Base-by-base conservation (phyloP, 2,888 invertebrate genomes). In the Epiblema foenella region DNA sequence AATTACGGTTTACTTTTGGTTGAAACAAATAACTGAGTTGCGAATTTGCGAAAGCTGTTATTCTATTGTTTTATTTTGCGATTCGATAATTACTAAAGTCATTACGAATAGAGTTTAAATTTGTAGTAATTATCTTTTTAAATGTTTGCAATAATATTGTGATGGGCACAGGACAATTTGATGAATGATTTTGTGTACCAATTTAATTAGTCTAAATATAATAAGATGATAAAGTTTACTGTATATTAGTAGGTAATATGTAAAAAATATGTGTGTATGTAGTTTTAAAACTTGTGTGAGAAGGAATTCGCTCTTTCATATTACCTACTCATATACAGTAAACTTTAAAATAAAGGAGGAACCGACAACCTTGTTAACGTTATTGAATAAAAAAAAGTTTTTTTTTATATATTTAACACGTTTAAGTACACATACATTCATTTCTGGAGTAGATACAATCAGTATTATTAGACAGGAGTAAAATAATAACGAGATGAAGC, bases 181-280 rank as follows among this genome's bases (percentile, higher is more conserved):
- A 62, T 69, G 20, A 69, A 69, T 69, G 52, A 60, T 52, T 52
- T 46, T 33, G 68, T 46, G 5, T 18, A 58, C 20, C 0, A 20
- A 33, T 57, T 42, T 42, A 42, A 15, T 12, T 42, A 15, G 15
- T 42, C 15, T 18, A 59, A 59, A 20, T 39, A 42, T 42, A 15
- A 20, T 20, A 24, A 39, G 15, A 59, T 15, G 15, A 20, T 39
- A 59, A 39, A 58, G 18, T 20, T 17, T 15, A 5, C 42, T 42
- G 15, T 5, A 33, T 15, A 15, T 42, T 15, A 12, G 42, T n/a
- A n/a, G n/a, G n/a, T n/a, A n/a, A n/a, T n/a, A n/a, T n/a, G n/a
- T n/a, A n/a, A n/a, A n/a, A n/a, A n/a, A n/a, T n/a, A n/a, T n/a
- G n/a, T n/a, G n/a, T n/a, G n/a, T n/a, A n/a, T n/a, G n/a, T n/a